Conservation (phyloP, 1,140 invertebrate genomes). For the Drosophila pseudoobscura region DNA sequence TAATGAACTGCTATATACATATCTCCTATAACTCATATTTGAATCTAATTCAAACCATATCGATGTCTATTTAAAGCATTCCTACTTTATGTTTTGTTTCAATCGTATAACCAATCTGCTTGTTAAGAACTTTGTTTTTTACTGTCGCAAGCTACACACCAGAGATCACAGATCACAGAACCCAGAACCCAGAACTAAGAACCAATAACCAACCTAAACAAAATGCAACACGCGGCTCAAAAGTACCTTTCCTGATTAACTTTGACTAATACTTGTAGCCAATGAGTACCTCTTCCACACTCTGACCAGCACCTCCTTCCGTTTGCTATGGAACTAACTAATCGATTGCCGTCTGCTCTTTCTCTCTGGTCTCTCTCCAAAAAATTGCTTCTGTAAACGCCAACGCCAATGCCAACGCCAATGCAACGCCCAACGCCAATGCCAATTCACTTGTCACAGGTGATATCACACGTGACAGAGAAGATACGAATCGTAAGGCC, state of each 20-base stretch:
- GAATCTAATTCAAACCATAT: slow-evolving; percentile 56
- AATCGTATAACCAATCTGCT: slow-evolving; percentile 71
- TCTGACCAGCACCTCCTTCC: slow-evolving; percentile 24
- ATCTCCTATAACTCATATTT: slow-evolving; percentile 50
- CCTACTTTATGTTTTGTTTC: slow-evolving; percentile 46
- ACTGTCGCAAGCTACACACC: slow-evolving; percentile 58
- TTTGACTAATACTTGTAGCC: slow-evolving; percentile 59
- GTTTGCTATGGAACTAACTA: slow-evolving; percentile 46
- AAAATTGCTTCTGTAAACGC: slow-evolving; percentile 30
- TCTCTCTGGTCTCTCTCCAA: slow-evolving; percentile 36
- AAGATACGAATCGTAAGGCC: slow-evolving; percentile 86
- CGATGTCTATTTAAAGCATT: slow-evolving; percentile 69
- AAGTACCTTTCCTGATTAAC: slow-evolving; percentile 74
- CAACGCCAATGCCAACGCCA: slow-evolving; percentile 14
- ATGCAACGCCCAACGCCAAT: slow-evolving; percentile 7
- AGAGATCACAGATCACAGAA: slow-evolving; percentile 34
- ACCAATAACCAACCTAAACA: slow-evolving; percentile 24
- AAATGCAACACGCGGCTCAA: slow-evolving; percentile 62
- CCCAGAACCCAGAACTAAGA: slow-evolving; percentile 25
- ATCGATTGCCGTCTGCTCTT: slow-evolving; percentile 52
- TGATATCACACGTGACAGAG: slow-evolving; percentile 86
- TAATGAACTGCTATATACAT: slow-evolving; percentile 62
- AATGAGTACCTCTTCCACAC: slow-evolving; percentile 52
- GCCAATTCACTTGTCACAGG: slow-evolving; percentile 81
- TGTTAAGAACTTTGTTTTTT: slow-evolving; percentile 66